Base-by-base conservation (phyloP, 1,140 invertebrate species). In the Berghia stephanieae region DNA sequence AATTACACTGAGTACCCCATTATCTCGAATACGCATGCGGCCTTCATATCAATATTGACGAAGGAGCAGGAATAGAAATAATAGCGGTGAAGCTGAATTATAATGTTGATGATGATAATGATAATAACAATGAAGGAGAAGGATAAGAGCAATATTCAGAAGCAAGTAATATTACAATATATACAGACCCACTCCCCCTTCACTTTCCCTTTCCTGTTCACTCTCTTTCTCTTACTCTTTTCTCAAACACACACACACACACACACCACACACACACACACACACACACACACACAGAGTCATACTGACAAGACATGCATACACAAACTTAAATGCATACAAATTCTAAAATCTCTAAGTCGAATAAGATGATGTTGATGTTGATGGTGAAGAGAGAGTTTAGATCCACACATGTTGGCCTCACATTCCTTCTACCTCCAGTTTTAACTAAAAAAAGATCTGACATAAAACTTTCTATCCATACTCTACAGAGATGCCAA, bases 201-300 rank as follows among this genome's bases (percentile, higher is more conserved):
- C n/a, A n/a, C n/a, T n/a, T n/a, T n/a, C n/a, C n/a, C 10, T 49
- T 10, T 49, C 10, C n/a, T 13, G 13, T 13, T 49, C 57, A n/a
- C 57, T 27, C n/a, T n/a, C n/a, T n/a, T n/a, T n/a, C n/a, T n/a
- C n/a, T n/a, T n/a, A n/a, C n/a, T n/a, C n/a, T n/a, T n/a, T n/a
- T n/a, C n/a, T n/a, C n/a, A n/a, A 3, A 69, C 67, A 69, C 67
- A 42, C 36, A 69, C 67, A 42, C 36, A 40, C 67, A 69, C 67
- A 69, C 67, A 40, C 34, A 5, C 67, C 36, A 42, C 67, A 69
- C 21, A 42, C 34, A 42, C 21, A 4, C 67, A 69, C 36, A 42
- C 67, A 72, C 44, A 52, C 70, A 73, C 44, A 52, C 70, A 73
- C 24, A 52, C 67, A 69, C 21, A 8, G n/a, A 10, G 8, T 63